phyloP scores from a whole-genome alignment of 2,888 invertebrate species.

The Liodrosophila aerea region DNA sequence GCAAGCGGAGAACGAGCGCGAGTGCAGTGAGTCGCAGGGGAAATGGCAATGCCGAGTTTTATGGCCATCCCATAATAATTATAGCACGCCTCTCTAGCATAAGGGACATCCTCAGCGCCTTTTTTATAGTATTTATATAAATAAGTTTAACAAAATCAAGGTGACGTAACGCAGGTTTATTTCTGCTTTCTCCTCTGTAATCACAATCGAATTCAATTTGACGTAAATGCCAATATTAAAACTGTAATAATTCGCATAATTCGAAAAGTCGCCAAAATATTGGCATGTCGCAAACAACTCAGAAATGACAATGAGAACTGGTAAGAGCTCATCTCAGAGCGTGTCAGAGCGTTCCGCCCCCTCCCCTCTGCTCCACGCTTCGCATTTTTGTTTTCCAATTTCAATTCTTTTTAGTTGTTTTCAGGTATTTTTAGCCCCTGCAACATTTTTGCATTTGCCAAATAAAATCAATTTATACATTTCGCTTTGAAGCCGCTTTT shows the following conservation, averaged over 20 bases:
- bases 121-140: too few relatives aligned
- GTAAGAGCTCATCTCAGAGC: conserved; percentile 14
- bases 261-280: conserved; percentile 31
- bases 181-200: conserved; percentile 12
- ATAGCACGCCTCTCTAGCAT: background rate
- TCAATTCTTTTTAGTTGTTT: conserved; percentile 42
- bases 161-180: background rate
- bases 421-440: conserved; percentile 45
- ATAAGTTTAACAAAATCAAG: background rate
- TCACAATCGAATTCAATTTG: conserved; percentile 80
- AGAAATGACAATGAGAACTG: conserved; percentile 15
- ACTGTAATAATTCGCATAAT: conserved; percentile 76
- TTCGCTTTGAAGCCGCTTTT: conserved; percentile 50
- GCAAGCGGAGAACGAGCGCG: conserved; percentile 42
- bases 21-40: conserved; percentile 40
- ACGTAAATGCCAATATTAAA: conserved; percentile 79
- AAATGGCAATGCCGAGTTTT: conserved; percentile 38
- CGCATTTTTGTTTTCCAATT: conserved; percentile 23
- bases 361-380: background rate
- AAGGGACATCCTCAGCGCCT: too few relatives aligned
- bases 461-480: conserved; percentile 65
- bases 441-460: conserved; percentile 38
- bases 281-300: conserved; percentile 41
- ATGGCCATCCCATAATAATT: conserved; percentile 14
- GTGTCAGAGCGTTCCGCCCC: background rate